These are phyloP conservation scores for Masnerella sp. DNA, from an alignment of 2,888 invertebrate species.

Conservation along the genomic window DNA sequence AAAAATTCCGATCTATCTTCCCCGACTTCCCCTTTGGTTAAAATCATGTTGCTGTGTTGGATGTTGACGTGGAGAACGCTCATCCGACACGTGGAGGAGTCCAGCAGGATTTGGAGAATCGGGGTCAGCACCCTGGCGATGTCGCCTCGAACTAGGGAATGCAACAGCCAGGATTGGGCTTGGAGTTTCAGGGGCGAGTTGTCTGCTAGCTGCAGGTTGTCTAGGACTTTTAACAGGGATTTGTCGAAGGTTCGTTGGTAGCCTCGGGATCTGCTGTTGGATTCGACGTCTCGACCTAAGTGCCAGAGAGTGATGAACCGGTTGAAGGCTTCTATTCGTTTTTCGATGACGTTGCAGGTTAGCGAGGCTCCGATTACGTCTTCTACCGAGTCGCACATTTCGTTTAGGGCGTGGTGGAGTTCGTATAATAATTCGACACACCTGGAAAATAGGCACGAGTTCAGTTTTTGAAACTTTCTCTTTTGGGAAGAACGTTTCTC, in stretches of 20 bases:
- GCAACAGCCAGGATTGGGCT: slow-evolving; percentile 87
- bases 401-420: slow-evolving; percentile 82
- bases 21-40: slow-evolving; percentile 70
- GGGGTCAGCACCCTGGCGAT: slow-evolving; percentile 88
- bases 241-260: slow-evolving; percentile 81
- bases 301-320: slow-evolving; percentile 87
- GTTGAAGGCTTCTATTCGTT: slow-evolving; percentile 81
- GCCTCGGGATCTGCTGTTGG: slow-evolving; percentile 78
- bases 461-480: too few relatives aligned
- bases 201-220: slow-evolving; percentile 82
- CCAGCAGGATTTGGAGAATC: slow-evolving; percentile 85
- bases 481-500: too few relatives aligned
- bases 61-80: slow-evolving; percentile 87
- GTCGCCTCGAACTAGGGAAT: slow-evolving; percentile 86
- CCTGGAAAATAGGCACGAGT: slow-evolving; percentile 15
- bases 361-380: slow-evolving; percentile 82
- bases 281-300: slow-evolving; percentile 84
- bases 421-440: slow-evolving; percentile 87
- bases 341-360: slow-evolving; percentile 76
- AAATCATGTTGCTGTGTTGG: slow-evolving; percentile 78
- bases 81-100: slow-evolving; percentile 88
- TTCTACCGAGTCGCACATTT: slow-evolving; percentile 82
- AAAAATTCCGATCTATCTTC: slow-evolving; percentile 72
- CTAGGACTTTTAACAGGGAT: slow-evolving; percentile 86
- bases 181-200: slow-evolving; percentile 81